Evolutionary conservation across 2,113 vertebrate species (phyloP).

Genomic region (Pseudopodoces humilis): DNA sequence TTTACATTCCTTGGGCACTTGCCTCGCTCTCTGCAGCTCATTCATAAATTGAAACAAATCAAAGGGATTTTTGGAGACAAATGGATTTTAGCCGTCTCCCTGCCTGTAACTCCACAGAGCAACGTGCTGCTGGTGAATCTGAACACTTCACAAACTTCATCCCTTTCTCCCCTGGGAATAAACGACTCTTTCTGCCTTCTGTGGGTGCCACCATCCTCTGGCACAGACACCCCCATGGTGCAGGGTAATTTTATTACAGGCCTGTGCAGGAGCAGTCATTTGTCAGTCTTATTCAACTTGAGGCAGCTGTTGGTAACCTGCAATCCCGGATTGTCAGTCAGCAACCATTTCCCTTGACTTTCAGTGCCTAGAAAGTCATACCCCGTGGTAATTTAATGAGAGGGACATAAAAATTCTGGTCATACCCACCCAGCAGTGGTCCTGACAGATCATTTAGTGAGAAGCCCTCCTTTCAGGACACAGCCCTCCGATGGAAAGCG

Average conservation of each 20-base stretch:
- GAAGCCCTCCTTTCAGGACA: constrained; percentile 50
- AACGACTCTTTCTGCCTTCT: background rate
- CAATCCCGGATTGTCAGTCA: constrained; percentile 51
- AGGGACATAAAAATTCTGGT: constrained; percentile 70
- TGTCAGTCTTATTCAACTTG: constrained; percentile 1
- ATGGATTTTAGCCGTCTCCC: constrained; percentile 14
- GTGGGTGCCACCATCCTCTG: background rate
- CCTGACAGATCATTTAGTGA: constrained; percentile 62
- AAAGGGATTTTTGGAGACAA: constrained; percentile 35
- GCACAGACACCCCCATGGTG: background rate
- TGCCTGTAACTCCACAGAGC: background rate
- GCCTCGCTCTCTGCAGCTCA: constrained; percentile 24
- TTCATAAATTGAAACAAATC: constrained; percentile 29
- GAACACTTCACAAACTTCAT: background rate
- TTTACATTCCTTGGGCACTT: constrained; percentile 41
- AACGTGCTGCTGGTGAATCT: background rate
- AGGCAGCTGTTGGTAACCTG: constrained; percentile 54
- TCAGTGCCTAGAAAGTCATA: constrained; percentile 60
- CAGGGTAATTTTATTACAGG: constrained; percentile 5
- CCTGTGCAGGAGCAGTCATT: background rate
- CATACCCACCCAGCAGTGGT: constrained; percentile 44
- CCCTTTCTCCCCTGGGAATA: background rate
- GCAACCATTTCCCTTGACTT: constrained; percentile 41
- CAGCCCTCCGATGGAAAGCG: constrained; percentile 26
- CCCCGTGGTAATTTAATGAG: constrained; percentile 72